Conservation (phyloP, 1,140 invertebrate genomes). For the Drosophila athabasca region DNA sequence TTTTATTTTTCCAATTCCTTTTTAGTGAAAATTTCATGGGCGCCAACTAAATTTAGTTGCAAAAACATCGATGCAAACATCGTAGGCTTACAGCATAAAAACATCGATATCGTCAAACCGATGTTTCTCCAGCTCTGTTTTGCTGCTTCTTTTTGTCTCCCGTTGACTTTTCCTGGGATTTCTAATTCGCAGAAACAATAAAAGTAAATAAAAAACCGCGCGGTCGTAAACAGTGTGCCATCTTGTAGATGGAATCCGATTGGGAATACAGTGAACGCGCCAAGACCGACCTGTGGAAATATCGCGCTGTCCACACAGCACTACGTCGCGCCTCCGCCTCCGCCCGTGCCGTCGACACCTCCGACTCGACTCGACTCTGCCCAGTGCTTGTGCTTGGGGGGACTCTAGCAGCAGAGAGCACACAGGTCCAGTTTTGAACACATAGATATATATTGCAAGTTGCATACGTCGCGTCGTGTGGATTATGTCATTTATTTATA, state of each 20-base stretch:
- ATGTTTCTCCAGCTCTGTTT: too few relatives aligned
- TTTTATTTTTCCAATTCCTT: too few relatives aligned
- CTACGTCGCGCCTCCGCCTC: slow-evolving; percentile 37
- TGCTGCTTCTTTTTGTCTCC: too few relatives aligned
- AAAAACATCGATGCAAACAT: too few relatives aligned
- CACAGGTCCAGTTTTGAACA: slow-evolving; percentile 65
- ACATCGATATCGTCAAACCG: too few relatives aligned
- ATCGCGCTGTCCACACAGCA: neutral
- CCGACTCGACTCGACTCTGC: too few relatives aligned
- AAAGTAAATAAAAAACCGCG: slow-evolving; percentile 36
- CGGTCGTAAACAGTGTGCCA: slow-evolving; percentile 24
- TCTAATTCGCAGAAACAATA: slow-evolving; percentile 46
- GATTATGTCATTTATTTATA: slow-evolving; percentile 82
- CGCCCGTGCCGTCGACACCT: slow-evolving; percentile 30
- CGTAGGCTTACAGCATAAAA: too few relatives aligned
- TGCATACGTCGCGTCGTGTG: slow-evolving; percentile 68
- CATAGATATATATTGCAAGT: slow-evolving; percentile 54
- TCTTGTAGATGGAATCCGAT: too few relatives aligned
- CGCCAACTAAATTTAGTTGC: too few relatives aligned
- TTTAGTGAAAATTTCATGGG: too few relatives aligned
- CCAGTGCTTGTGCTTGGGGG: slow-evolving; percentile 8
- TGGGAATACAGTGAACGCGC: too few relatives aligned
- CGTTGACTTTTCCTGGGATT: slow-evolving; percentile 63
- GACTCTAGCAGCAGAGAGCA: slow-evolving; percentile 19
- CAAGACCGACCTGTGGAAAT: too few relatives aligned